Base-by-base conservation (phyloP, 2,888 invertebrate genomes). In the Nymphalis urticae region DNA sequence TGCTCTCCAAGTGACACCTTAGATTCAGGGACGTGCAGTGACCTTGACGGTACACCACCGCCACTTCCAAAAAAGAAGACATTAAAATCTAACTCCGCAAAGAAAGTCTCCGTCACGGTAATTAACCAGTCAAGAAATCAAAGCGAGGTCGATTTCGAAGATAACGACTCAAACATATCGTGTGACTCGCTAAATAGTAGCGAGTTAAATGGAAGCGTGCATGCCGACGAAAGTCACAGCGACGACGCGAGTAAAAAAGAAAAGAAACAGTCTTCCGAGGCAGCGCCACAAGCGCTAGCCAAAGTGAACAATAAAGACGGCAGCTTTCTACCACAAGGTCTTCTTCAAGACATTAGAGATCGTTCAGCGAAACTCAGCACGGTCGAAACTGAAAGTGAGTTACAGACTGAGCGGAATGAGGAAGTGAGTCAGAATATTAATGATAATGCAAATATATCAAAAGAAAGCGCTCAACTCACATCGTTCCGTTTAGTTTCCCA, bases 21-120 rank as follows among this genome's bases (percentile, higher is more conserved):
- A 73, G 97, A 97, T 87, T 97, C 97, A 69, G 97, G 97, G 59
- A 97, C 97, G 48, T 96, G 97, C 88, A 97, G 96, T 83, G 97
- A 97, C 86, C 92, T 97, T 77, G 97, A 97, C 79, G 94, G 95
- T 53, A 95, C 95, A 27, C 95, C 96, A 66, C 95, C 95, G 2
- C 88, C 95, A 72, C 93, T 95, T 24, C 95, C 95, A 76, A 95
- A 95, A 90, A 95, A 95, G 85, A 95, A 95, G 83, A 93, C 90
- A 48, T 85, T 93, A 10, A 93, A 92, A 82, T 85, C 85, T 58
- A 91, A 85, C 77, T 83, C 91, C 66, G 86, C 89, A 72, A 93
- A 93, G 83, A 90, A 90, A 86, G 86, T 94, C 69, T 94, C 93
- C 73, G 94, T 94, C 73, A 94, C 94, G 71, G 88, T 93, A 81